A percentile compares a stretch with the other conserved stretches of the same genome.
phyloP scores from a whole-genome alignment of 2,113 vertebrate genomes.

The Henicopernis longicauda region DNA sequence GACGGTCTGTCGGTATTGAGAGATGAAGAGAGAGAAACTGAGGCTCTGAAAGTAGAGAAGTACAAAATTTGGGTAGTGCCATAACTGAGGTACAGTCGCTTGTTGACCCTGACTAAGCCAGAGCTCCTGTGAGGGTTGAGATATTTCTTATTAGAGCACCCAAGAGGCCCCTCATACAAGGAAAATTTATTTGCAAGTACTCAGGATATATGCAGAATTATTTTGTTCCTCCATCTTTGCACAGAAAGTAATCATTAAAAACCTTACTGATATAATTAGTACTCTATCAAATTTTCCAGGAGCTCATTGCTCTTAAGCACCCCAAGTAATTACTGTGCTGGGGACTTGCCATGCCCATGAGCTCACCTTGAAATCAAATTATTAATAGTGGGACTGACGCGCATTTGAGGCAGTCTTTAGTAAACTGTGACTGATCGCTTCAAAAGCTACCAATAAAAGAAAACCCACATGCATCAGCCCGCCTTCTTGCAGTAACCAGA shows the following conservation, averaged over 20 bases:
- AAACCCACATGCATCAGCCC: not conserved
- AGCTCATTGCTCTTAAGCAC: slow-evolving; percentile 20
- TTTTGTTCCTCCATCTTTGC: not conserved
- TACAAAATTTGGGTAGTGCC: not conserved
- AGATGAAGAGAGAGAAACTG: not conserved
- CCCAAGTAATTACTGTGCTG: slow-evolving; percentile 32
- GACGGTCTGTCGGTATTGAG: not conserved
- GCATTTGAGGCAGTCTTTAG: not conserved
- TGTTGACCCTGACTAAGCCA: not conserved
- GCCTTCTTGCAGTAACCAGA: not conserved
- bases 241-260: slow-evolving; percentile 37
- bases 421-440: not conserved
- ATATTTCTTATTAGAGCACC: not conserved
- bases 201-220: not conserved
- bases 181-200: not conserved
- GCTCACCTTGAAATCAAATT: slow-evolving; percentile 48
- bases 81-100: not conserved
- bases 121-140: not conserved
- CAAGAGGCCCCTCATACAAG: not conserved
- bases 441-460: not conserved
- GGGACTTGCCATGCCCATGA: slow-evolving; percentile 40
- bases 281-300: slow-evolving; percentile 12
- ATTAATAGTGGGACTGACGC: not conserved
- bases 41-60: not conserved
- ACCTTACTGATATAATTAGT: slow-evolving; percentile 29